Conservation (phyloP, 2,797 vertebrate species). For the Chelidonichthys spinosus region DNA sequence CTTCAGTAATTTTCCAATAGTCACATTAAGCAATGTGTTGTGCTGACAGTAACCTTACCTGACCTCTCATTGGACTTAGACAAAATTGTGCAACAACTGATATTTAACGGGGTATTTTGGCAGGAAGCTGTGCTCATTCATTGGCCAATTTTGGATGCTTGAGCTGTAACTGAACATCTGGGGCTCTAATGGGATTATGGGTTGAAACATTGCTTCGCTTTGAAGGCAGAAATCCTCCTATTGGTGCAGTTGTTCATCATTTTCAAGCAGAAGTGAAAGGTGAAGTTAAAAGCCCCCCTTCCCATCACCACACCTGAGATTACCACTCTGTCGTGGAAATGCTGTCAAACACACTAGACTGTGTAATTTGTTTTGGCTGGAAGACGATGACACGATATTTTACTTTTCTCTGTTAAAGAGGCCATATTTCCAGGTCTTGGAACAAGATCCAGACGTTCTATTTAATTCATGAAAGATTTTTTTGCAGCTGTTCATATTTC, state of each 20-base stretch:
- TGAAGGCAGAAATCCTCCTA: neutral
- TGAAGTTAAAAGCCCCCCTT: conserved; percentile 2
- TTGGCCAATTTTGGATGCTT: neutral
- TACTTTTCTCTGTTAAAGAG: neutral
- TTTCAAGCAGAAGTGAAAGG: neutral
- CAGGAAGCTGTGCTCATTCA: neutral
- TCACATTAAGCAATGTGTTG: neutral
- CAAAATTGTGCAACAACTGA: neutral
- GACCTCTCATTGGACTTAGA: neutral
- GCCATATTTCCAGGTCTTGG: neutral
- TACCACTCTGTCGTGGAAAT: neutral
- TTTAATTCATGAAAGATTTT: neutral
- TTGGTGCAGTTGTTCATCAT: neutral
- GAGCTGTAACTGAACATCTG: conserved; percentile 16
- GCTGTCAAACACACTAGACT: conserved; percentile 10
- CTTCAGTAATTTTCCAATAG: conserved; percentile 54
- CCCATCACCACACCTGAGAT: neutral
- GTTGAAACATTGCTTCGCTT: neutral
- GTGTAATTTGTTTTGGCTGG: neutral
- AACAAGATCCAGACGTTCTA: neutral
- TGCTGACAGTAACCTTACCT: conserved; percentile 1
- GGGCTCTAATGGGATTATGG: neutral
- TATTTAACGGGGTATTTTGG: neutral
- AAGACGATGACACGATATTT: neutral
- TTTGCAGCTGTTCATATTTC: conserved; percentile 17